Percentiles rank a stretch among this genome's conserved stretches.
Evolutionary conservation across 2,797 vertebrate species (phyloP).

Genomic region (Merluccius polli): DNA sequence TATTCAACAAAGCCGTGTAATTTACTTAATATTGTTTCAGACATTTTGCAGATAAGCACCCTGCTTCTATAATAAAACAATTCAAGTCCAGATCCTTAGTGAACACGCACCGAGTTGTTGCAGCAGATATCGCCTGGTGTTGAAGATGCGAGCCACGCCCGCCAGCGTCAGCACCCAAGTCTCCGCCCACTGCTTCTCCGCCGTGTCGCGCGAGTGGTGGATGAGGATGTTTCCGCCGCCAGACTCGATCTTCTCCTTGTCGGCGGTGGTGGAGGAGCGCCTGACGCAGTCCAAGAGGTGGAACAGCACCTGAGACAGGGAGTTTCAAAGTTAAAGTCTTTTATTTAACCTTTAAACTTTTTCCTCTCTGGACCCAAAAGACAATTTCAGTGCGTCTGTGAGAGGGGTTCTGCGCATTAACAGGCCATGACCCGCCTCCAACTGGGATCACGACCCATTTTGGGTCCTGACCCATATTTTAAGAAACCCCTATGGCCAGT

Average conservation of each 20-base stretch:
- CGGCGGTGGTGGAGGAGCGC: constrained; percentile 92
- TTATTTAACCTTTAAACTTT: too few species aligned
- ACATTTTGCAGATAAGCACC: too few species aligned
- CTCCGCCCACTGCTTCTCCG: constrained; percentile 98
- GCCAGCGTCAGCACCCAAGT: constrained; percentile 97
- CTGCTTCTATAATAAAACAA: too few species aligned
- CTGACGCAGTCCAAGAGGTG: constrained; percentile 89
- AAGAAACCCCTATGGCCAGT: too few species aligned
- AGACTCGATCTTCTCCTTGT: constrained; percentile 99
- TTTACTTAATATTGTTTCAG: too few species aligned
- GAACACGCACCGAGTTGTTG: constrained; percentile 85
- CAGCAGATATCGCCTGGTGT: constrained; percentile 91
- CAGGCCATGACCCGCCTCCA: too few species aligned
- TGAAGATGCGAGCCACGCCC: constrained; percentile 96
- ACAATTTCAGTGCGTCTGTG: too few species aligned
- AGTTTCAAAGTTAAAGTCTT: background rate
- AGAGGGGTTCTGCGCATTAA: too few species aligned
- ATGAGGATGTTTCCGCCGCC: constrained; percentile 98
- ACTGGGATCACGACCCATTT: too few species aligned
- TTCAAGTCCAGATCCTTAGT: background rate
- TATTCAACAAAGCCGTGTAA: too few species aligned
- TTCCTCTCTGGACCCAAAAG: too few species aligned
- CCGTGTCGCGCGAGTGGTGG: constrained; percentile 97
- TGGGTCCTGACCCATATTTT: too few species aligned
- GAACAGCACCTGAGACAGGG: constrained; percentile 85